Percentiles rank a stretch among this genome's conserved stretches.
These are phyloP conservation scores for Anas platyrhynchos DNA, from an alignment of 2,113 vertebrate species.

Conservation along the genomic window DNA sequence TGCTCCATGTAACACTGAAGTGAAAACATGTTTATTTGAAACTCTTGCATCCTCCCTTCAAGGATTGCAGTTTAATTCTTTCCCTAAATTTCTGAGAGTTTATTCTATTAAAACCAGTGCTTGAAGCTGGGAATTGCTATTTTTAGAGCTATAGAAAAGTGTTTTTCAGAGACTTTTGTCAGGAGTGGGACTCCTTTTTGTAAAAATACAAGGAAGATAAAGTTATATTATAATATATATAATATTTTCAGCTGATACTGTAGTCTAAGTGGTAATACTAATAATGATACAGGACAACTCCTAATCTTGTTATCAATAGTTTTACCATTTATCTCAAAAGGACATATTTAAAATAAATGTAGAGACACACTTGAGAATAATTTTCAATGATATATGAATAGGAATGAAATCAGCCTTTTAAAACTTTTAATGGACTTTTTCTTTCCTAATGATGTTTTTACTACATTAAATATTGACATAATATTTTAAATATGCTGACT, in stretches of 20 bases:
- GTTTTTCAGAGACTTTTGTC: neutral
- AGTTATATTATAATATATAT: neutral
- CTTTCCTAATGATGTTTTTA: neutral
- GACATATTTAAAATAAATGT: neutral
- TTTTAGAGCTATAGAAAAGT: neutral
- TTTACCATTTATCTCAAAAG: neutral
- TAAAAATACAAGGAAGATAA: neutral
- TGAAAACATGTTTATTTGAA: neutral
- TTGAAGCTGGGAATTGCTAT: neutral
- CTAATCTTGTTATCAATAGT: neutral
- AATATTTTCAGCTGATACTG: neutral
- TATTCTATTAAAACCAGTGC: neutral
- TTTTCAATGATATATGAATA: neutral
- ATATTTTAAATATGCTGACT: neutral
- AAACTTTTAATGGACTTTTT: neutral
- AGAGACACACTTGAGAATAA: neutral
- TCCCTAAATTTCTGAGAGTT: neutral
- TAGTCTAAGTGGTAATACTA: neutral
- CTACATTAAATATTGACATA: neutral
- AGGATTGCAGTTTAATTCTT: neutral
- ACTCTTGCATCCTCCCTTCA: neutral
- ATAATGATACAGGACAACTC: neutral
- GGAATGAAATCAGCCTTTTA: neutral
- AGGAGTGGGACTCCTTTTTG: neutral
- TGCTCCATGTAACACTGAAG: neutral